A percentile compares a stretch with the other conserved stretches of the same genome.
These are phyloP conservation scores for Amphiprion clarkii DNA, from an alignment of 2,797 vertebrate species.

Conservation along the genomic window DNA sequence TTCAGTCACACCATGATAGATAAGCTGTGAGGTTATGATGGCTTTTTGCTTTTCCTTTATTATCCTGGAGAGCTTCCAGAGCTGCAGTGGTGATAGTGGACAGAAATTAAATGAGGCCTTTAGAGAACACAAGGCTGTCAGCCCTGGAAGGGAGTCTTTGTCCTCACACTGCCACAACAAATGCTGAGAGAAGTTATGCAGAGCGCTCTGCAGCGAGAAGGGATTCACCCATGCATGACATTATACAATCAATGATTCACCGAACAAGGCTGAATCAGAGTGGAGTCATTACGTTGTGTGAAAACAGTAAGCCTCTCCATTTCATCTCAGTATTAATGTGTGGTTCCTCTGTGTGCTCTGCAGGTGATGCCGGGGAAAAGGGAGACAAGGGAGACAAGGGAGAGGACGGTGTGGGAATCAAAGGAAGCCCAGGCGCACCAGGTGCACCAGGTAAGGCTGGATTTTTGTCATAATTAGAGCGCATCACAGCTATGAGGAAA, in stretches of 20 bases:
- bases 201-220: slow-evolving; percentile 17
- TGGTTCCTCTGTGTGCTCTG: slow-evolving; percentile 16
- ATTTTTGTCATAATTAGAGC: slow-evolving; percentile 1
- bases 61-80: slow-evolving; percentile 40
- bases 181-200: slow-evolving; percentile 17
- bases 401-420: slow-evolving; percentile 82
- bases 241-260: slow-evolving; percentile 61
- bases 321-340: slow-evolving; percentile 24
- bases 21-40: slow-evolving; percentile 19
- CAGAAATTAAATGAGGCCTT: slow-evolving; percentile 45
- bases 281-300: slow-evolving; percentile 46
- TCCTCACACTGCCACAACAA: slow-evolving; percentile 26
- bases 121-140: slow-evolving; percentile 31
- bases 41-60: slow-evolving; percentile 31
- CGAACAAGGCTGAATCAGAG: slow-evolving; percentile 46
- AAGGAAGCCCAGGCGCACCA: slow-evolving; percentile 80
- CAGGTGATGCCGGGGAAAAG: slow-evolving; percentile 82
- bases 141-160: slow-evolving; percentile 12
- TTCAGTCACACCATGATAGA: slow-evolving; percentile 13
- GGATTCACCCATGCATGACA: slow-evolving; percentile 34
- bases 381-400: slow-evolving; percentile 83
- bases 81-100: slow-evolving; percentile 17
- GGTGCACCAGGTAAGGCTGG: slow-evolving; percentile 80
- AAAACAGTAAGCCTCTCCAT: slow-evolving; percentile 36
- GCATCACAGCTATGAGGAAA: background rate